phyloP scores from a whole-genome alignment of 2,888 invertebrate species.

The Apotomis betuletana region DNA sequence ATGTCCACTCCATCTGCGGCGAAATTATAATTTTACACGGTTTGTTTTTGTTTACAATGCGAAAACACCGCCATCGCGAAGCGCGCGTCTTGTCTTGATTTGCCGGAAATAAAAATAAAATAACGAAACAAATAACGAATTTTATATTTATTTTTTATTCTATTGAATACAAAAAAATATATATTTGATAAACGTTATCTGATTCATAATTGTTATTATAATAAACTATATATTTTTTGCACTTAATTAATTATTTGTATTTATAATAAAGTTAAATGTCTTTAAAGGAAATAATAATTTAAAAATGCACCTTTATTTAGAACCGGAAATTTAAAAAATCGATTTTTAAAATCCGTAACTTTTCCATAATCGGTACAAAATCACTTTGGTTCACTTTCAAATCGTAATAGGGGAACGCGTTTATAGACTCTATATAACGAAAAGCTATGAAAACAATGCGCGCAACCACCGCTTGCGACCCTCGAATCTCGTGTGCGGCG shows the following conservation, averaged over 20 bases:
- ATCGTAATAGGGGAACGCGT: neutral
- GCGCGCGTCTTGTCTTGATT: constrained; percentile 17
- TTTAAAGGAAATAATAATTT: neutral
- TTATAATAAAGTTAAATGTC: too few species aligned
- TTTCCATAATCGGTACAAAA: constrained; percentile 13
- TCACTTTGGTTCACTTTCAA: neutral
- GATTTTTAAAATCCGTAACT: constrained; percentile 19
- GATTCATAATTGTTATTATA: neutral
- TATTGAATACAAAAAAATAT: neutral
- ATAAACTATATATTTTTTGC: neutral
- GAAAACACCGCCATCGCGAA: constrained; percentile 40
- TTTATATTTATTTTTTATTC: neutral
- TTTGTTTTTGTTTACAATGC: constrained; percentile 40
- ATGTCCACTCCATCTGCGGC: constrained; percentile 49
- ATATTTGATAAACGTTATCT: neutral
- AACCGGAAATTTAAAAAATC: constrained; percentile 35
- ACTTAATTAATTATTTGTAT: too few species aligned
- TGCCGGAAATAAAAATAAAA: constrained; percentile 14
- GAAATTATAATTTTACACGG: constrained; percentile 44
- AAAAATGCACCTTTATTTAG: constrained; percentile 19
- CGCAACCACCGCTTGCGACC: constrained; percentile 82
- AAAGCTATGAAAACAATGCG: constrained; percentile 54
- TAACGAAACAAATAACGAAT: constrained; percentile 3
- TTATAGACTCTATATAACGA: constrained; percentile 19
- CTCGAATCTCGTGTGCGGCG: constrained; percentile 80